Conservation (phyloP, 2,888 invertebrate species). For the Xestia ashworthii region DNA sequence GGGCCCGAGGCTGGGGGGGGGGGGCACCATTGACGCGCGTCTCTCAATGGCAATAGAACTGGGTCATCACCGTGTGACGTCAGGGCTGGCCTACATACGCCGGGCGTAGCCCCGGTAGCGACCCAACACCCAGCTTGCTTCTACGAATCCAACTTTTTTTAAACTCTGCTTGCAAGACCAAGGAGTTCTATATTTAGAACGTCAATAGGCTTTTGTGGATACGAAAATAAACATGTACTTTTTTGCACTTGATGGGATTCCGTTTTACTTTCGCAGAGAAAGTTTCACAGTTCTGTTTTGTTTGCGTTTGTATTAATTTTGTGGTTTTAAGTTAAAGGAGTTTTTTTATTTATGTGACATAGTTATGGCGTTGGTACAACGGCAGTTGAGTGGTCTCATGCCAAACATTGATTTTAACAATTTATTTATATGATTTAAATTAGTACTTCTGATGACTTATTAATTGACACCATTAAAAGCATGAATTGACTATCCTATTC, state of each 20-base stretch:
- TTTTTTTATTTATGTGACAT: not conserved
- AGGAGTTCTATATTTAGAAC: slow-evolving; percentile 83
- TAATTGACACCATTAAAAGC: not conserved
- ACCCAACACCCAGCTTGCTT: slow-evolving; percentile 70
- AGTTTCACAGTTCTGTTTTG: slow-evolving; percentile 8
- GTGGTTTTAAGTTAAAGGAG: not conserved
- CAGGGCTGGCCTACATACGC: slow-evolving; percentile 87
- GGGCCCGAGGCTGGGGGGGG: slow-evolving; percentile 63
- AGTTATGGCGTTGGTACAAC: not conserved
- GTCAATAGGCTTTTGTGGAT: slow-evolving; percentile 65
- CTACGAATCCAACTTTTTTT: slow-evolving; percentile 76
- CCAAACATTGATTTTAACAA: not conserved
- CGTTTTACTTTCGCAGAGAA: slow-evolving; percentile 3
- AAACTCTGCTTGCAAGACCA: slow-evolving; percentile 75
- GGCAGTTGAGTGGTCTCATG: not conserved
- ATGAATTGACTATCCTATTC: not conserved
- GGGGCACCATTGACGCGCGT: slow-evolving; percentile 89
- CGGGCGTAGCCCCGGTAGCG: slow-evolving; percentile 82
- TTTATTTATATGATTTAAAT: not conserved
- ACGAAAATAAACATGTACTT: slow-evolving; percentile 53
- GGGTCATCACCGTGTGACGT: slow-evolving; percentile 88
- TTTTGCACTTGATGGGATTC: slow-evolving; percentile 30
- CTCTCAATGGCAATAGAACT: slow-evolving; percentile 88
- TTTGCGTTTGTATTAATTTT: slow-evolving; percentile 11
- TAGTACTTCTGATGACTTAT: not conserved